Evolutionary conservation across 2,113 vertebrate genomes (phyloP).

Genomic region (Atrichornis clamosus): DNA sequence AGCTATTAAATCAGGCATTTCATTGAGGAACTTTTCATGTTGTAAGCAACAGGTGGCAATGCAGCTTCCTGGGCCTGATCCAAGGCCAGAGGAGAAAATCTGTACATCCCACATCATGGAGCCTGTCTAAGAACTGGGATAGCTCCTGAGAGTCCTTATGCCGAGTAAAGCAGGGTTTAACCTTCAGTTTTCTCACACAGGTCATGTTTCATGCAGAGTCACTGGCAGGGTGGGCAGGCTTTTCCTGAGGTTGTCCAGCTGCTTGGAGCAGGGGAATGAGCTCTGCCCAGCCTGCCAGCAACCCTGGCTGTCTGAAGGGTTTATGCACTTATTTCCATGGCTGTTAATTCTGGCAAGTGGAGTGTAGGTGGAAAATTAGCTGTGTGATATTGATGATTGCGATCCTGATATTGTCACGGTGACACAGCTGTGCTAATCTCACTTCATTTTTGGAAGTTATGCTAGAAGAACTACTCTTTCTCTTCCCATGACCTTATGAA

Average conservation of each 20-base stretch:
- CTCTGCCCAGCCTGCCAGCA: not conserved
- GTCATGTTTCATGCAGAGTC: not conserved
- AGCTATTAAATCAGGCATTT: conserved; percentile 28
- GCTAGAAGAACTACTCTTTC: conserved; percentile 5
- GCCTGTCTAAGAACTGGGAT: not conserved
- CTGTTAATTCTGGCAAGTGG: conserved; percentile 4
- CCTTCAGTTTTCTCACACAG: conserved; percentile 4
- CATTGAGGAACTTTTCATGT: conserved; percentile 18
- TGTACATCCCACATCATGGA: not conserved
- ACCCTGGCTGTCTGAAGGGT: not conserved
- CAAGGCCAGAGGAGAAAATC: not conserved
- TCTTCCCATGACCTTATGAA: conserved; percentile 73
- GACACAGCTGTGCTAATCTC: not conserved
- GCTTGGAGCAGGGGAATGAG: not conserved
- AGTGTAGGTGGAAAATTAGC: not conserved
- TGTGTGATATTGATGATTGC: not conserved
- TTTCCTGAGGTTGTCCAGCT: not conserved
- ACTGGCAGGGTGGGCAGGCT: not conserved
- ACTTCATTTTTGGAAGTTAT: conserved; percentile 19
- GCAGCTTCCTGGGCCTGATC: not conserved
- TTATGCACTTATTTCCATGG: not conserved
- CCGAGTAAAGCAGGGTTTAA: not conserved
- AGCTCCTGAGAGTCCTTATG: not conserved
- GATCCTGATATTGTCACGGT: not conserved
- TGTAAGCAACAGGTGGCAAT: conserved; percentile 62